Evolutionary conservation across 2,797 vertebrate species (phyloP), one percentile per base, ranked within the genome.

Genomic region (Schizopygopsis malacanthus): DNA sequence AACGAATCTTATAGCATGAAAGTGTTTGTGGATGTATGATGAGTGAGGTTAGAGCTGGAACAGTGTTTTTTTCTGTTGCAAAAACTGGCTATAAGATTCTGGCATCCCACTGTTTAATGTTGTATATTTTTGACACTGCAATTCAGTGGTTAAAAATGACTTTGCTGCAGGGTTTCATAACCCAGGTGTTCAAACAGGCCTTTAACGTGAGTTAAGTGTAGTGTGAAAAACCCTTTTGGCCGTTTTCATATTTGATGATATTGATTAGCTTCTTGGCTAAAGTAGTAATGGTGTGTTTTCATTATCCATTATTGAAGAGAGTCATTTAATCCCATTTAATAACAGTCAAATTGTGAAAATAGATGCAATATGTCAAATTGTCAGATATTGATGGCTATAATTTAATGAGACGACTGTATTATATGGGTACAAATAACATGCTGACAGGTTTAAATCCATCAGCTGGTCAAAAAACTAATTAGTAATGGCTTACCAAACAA

Each of bases 371-470:
- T 20, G 33, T n/a, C 37, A 78, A 33, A 59, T 15, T 3, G 63
- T 84, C 75, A 78, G 37, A 78, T 78, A 84, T 45, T 33, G 22
- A 70, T 70, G 61, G 39, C n/a, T 69, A 56, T 70, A 70, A 45
- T 56, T 70, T 47, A 56, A 45, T 43, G n/a, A 43, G 73, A 1
- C 13, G n/a, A 61, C 76, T 79, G 50, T 47, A 56, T 78, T 56
- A 77, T 4, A 77, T 15, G 59, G 1, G 2, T 7, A 37, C 65
- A 71, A 79, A 79, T 71, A 79, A 70, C 39, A 79, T 2, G 7
- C n/a, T 59, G 50, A 71, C 75, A 71, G 39, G 50, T 45, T 84
- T 41, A 85, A 45, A 85, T 79, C 52, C 39, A 71, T 85, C 50
- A 71, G 75, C 76, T 79, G 52, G 12, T 52, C 9, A 54, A 77